Conservation (phyloP, 2,888 invertebrate species). For the Selenia dentaria region DNA sequence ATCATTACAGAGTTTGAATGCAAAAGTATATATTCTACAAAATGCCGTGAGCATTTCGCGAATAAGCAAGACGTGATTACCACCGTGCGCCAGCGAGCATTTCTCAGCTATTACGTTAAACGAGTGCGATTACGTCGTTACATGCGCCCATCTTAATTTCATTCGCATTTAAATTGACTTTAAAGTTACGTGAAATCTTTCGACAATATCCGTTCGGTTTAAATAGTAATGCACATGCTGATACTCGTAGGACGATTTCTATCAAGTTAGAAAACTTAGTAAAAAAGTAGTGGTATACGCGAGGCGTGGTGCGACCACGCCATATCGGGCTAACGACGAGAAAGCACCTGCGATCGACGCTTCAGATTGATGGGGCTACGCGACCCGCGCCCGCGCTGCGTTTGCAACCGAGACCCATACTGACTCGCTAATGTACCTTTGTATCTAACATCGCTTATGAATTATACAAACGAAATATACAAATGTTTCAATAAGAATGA, state of each 20-base stretch:
- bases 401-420: slow-evolving; percentile 25
- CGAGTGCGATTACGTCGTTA: slow-evolving; percentile 70
- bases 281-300: slow-evolving; percentile 78
- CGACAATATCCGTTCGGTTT: slow-evolving; percentile 64
- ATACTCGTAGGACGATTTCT: slow-evolving; percentile 80
- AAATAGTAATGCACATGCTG: slow-evolving; percentile 70
- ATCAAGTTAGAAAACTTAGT: slow-evolving; percentile 81
- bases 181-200: slow-evolving; percentile 64
- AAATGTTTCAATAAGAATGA: too few species aligned
- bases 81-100: slow-evolving; percentile 45
- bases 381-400: slow-evolving; percentile 33
- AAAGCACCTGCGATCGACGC: slow-evolving; percentile 77
- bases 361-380: slow-evolving; percentile 74
- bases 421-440: slow-evolving; percentile 10
- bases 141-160: slow-evolving; percentile 71
- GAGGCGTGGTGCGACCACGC: slow-evolving; percentile 75
- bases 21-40: slow-evolving; percentile 56
- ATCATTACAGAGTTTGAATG: slow-evolving; percentile 62
- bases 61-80: slow-evolving; percentile 69
- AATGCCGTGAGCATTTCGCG: slow-evolving; percentile 68
- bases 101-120: slow-evolving; percentile 73
- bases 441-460: background rate
- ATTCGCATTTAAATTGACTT: slow-evolving; percentile 63
- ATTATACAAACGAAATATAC: slow-evolving; percentile 1
- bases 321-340: slow-evolving; percentile 84